Evolutionary conservation across 2,113 vertebrate genomes (phyloP).

Genomic region (Notechis scutatus): DNA sequence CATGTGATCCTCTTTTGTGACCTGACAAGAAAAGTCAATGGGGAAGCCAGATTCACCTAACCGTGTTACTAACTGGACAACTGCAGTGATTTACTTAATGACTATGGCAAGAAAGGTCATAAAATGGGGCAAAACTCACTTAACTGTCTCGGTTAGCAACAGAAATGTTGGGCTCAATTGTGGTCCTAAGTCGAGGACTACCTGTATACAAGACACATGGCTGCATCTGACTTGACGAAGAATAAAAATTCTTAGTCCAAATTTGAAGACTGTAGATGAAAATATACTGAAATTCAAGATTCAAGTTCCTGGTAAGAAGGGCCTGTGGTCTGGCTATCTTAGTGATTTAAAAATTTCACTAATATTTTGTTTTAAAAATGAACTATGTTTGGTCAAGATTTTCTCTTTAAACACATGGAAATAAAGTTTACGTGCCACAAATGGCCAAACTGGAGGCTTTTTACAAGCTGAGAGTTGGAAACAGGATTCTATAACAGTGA

Average conservation of each 20-base stretch:
- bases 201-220: not conserved
- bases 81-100: not conserved
- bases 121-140: not conserved
- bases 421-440: not conserved
- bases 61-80: too few relatives aligned
- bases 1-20: too few relatives aligned
- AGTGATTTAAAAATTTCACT: not conserved
- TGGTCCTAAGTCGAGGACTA: not conserved
- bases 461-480: not conserved
- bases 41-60: not conserved
- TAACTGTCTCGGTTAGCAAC: not conserved
- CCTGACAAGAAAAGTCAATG: not conserved
- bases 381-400: not conserved
- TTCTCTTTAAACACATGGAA: not conserved
- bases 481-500: not conserved
- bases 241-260: not conserved
- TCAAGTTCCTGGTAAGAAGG: not conserved
- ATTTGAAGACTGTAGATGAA: not conserved
- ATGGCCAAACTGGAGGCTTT: not conserved
- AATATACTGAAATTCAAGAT: not conserved
- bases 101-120: not conserved
- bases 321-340: not conserved
- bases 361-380: not conserved
- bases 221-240: not conserved
- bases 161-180: not conserved